Base-by-base conservation (phyloP, 64 coral and sea anemone species). In the Montipora capricornis region DNA sequence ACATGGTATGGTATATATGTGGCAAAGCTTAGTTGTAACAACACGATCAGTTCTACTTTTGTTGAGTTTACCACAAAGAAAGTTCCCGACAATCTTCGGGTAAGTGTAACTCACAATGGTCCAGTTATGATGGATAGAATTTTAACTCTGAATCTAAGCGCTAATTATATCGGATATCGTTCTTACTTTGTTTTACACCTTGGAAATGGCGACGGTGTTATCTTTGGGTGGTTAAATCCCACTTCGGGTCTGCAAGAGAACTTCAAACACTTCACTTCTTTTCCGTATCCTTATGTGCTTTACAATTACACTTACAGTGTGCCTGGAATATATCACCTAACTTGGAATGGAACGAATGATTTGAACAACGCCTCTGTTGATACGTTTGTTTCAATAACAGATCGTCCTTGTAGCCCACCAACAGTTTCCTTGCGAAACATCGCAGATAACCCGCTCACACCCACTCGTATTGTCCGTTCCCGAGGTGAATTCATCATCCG, bases 161-260 rank as follows among this genome's bases (percentile, higher is more conserved):
- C 93, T n/a, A 8, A 51, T 5, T 62, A 90, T 20, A 60, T 66
- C n/a, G 88, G 82, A 0, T 78, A 76, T 70, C 61, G 29, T 7
- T 96, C 92, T 26, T 96, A 92, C 26, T 96, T 94, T 53, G 44
- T 93, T 64, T 26, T 96, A 26, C 83, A 94, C 60, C 89, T 96
- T 62, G 92, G 75, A 20, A 83, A 96, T 62, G 81, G 75, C 7
- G 49, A 24, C 10, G 79, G 62, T 49, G n/a, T 87, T 0, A 74
- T 82, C 20, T 96, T 77, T 80, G 81, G 92, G 5, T 55, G 78
- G 19, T 47, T 16, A 5, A 86, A 59, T 15, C 77, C 83, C 19
- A 91, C 87, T 24, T 22, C 37, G 16, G n/a, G 9, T 3, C 73
- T 87, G 57, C 81, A 6, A 26, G 52, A 14, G 26, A 75, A 57